Evolutionary conservation across 1,140 invertebrate species (phyloP).

Genomic region (Aradophagus sp.): DNA sequence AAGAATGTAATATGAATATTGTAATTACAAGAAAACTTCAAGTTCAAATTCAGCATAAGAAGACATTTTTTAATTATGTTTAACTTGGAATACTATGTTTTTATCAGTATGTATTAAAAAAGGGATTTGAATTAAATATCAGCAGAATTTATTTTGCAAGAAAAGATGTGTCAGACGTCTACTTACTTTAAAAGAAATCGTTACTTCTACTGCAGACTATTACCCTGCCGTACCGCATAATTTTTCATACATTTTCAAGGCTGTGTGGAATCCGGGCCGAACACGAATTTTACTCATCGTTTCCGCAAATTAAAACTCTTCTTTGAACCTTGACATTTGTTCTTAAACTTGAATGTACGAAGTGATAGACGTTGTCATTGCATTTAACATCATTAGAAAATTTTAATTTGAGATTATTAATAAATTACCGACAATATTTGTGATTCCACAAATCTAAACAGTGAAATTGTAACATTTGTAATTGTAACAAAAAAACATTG

Average conservation of each 20-base stretch:
- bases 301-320: constrained; percentile 8
- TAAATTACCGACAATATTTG: too few species aligned
- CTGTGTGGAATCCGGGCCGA: constrained; percentile 17
- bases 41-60: too few species aligned
- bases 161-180: constrained; percentile 5
- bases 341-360: neutral
- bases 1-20: too few species aligned
- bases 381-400: neutral
- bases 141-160: neutral
- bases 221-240: constrained; percentile 17
- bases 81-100: too few species aligned
- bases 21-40: too few species aligned
- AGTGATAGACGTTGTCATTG: neutral
- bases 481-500: too few species aligned
- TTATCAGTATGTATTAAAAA: constrained; percentile 3
- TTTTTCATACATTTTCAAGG: constrained; percentile 44
- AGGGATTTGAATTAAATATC: constrained; percentile 8
- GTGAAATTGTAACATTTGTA: too few species aligned
- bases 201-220: constrained; percentile 36
- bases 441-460: too few species aligned
- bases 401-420: too few species aligned
- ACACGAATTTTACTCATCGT: constrained; percentile 8
- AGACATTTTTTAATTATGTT: too few species aligned
- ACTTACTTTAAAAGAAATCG: constrained; percentile 32
- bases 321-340: constrained; percentile 18